These are phyloP conservation scores for Mormyrus lacerda DNA, from an alignment of 2,113 vertebrate genomes.

Conservation along the genomic window DNA sequence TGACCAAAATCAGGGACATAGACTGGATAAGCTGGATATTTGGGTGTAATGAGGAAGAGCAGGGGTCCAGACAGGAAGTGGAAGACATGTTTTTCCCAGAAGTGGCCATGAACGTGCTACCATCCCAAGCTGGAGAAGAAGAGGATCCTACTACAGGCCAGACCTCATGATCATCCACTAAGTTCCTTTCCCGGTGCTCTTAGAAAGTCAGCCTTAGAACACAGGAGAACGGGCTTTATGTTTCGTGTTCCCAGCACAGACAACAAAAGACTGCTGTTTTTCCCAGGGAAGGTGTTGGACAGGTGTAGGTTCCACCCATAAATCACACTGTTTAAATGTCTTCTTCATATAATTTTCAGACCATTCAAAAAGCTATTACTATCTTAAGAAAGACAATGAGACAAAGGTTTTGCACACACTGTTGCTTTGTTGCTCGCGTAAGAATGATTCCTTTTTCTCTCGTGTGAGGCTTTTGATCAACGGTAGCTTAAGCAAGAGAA, in stretches of 20 bases:
- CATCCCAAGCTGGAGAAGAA: slow-evolving; percentile 1
- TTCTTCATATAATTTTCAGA: slow-evolving; percentile 7
- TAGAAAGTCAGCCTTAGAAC: background rate
- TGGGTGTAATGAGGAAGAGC: background rate
- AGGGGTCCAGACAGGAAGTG: background rate
- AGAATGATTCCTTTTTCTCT: slow-evolving; percentile 7
- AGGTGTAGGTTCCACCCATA: background rate
- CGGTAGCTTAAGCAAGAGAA: background rate
- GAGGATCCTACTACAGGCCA: slow-evolving; percentile 11
- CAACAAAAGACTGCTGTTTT: background rate
- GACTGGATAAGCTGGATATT: background rate
- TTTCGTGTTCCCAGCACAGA: background rate
- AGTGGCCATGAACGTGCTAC: background rate
- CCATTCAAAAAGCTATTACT: slow-evolving; percentile 12
- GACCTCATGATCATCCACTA: background rate
- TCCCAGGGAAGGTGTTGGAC: slow-evolving; percentile 4
- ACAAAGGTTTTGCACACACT: slow-evolving; percentile 8
- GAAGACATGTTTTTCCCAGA: background rate
- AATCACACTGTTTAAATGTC: background rate
- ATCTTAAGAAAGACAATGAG: background rate
- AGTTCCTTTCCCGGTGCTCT: background rate
- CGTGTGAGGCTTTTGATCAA: background rate
- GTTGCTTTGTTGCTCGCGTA: background rate
- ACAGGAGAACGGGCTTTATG: background rate
- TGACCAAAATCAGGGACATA: background rate